phyloP scores from a whole-genome alignment of 2,113 vertebrate genomes.

The Pyrgilauda ruficollis region DNA sequence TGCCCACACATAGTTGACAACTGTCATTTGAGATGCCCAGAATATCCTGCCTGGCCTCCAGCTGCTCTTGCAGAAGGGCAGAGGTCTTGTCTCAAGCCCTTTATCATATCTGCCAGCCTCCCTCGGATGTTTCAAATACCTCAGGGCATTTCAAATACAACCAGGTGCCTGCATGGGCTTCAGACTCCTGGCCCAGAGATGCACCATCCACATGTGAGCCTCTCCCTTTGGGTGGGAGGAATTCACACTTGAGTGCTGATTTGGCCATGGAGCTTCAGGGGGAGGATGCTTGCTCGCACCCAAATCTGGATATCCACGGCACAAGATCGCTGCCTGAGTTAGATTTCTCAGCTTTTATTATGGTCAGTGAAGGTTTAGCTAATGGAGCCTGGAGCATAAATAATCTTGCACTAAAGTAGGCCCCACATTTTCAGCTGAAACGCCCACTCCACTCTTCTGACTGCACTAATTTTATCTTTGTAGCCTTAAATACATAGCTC shows the following conservation, averaged over 20 bases:
- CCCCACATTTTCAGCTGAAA: neutral
- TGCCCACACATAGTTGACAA: neutral
- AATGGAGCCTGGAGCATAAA: neutral
- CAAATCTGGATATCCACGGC: neutral
- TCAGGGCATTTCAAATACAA: neutral
- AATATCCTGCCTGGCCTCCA: slow-evolving; percentile 53
- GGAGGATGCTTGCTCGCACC: neutral
- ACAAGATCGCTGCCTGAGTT: neutral
- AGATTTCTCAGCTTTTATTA: neutral
- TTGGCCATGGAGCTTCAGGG: neutral
- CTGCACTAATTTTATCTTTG: neutral
- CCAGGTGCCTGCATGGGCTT: neutral
- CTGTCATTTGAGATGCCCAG: slow-evolving; percentile 24
- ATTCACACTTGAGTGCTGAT: neutral
- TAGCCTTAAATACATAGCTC: neutral
- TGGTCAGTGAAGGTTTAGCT: neutral
- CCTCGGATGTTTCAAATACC: neutral
- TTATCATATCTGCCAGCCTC: slow-evolving; percentile 19
- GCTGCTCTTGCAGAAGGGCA: slow-evolving; percentile 34
- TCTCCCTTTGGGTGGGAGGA: neutral
- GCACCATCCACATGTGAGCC: neutral
- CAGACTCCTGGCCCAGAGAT: neutral
- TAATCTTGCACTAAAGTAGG: neutral
- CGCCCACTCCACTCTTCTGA: neutral
- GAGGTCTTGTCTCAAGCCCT: slow-evolving; percentile 28